A percentile compares a stretch with the other conserved stretches of the same genome.
phyloP scores from a whole-genome alignment of 1,140 invertebrate genomes.

The Parasteatoda tepidariorum region DNA sequence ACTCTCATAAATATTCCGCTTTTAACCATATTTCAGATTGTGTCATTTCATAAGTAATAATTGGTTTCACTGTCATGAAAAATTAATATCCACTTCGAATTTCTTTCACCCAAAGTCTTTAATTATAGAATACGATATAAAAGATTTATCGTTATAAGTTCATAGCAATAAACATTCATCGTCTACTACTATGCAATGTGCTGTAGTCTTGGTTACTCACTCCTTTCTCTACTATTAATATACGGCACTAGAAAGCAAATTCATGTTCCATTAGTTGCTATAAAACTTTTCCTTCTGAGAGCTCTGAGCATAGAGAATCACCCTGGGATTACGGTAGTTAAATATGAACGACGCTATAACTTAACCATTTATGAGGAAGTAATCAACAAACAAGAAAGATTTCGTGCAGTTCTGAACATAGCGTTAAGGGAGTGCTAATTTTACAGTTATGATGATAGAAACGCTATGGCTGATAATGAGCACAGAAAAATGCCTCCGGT shows the following conservation, averaged over 20 bases:
- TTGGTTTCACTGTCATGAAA: no score
- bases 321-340: conserved; percentile 24
- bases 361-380: conserved; percentile 25
- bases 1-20: no score
- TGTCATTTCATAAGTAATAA: no score
- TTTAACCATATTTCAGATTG: no score
- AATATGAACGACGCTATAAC: conserved; percentile 49
- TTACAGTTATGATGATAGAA: not conserved
- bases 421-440: conserved; percentile 18
- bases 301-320: conserved; percentile 13
- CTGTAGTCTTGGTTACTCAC: not conserved
- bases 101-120: no score
- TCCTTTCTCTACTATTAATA: conserved; percentile 43
- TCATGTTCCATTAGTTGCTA: conserved; percentile 54
- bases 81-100: no score
- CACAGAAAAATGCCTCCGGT: no score
- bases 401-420: not conserved
- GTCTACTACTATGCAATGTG: conserved; percentile 6
- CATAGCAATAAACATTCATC: conserved; percentile 48
- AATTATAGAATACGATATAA: conserved; percentile 38
- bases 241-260: conserved; percentile 35
- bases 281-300: conserved; percentile 44
- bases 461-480: conserved; percentile 1
- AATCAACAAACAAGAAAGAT: no score
- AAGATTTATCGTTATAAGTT: conserved; percentile 43